Evolutionary conservation across 2,113 vertebrate genomes (phyloP).

Genomic region (Notothenia rossii): DNA sequence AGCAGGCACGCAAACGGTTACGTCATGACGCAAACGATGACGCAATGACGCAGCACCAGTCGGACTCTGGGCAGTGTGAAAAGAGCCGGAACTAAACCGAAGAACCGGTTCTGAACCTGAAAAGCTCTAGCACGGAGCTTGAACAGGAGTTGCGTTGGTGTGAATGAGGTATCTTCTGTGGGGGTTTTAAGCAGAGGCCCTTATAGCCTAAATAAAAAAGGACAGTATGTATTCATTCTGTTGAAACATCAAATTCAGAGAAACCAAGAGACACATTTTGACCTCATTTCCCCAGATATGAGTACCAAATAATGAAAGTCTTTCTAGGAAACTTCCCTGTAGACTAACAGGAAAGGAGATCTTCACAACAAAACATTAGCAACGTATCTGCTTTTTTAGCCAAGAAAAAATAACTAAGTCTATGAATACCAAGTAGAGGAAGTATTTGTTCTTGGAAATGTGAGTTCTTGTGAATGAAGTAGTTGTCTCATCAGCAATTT

Average conservation of each 20-base stretch:
- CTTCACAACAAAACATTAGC: neutral
- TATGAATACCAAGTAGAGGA: neutral
- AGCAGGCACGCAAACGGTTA: no score
- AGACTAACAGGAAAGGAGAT: neutral
- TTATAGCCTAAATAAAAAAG: conserved; percentile 9
- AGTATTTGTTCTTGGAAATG: neutral
- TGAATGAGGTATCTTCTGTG: neutral
- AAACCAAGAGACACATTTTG: neutral
- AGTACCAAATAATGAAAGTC: neutral
- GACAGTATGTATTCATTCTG: conserved; percentile 4
- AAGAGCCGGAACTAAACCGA: no score
- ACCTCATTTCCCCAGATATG: neutral
- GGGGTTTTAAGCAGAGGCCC: conserved; percentile 20
- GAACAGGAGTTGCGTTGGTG: no score
- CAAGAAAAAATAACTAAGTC: neutral
- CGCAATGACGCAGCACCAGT: no score
- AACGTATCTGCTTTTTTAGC: neutral
- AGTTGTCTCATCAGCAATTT: neutral
- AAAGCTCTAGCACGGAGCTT: no score
- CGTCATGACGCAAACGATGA: no score
- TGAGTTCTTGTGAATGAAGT: neutral
- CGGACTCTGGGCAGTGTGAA: no score
- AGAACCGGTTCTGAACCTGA: no score
- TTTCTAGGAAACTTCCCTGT: neutral
- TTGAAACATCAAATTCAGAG: neutral